Base-by-base conservation (phyloP, 2,113 vertebrate species). In the Esox niger region DNA sequence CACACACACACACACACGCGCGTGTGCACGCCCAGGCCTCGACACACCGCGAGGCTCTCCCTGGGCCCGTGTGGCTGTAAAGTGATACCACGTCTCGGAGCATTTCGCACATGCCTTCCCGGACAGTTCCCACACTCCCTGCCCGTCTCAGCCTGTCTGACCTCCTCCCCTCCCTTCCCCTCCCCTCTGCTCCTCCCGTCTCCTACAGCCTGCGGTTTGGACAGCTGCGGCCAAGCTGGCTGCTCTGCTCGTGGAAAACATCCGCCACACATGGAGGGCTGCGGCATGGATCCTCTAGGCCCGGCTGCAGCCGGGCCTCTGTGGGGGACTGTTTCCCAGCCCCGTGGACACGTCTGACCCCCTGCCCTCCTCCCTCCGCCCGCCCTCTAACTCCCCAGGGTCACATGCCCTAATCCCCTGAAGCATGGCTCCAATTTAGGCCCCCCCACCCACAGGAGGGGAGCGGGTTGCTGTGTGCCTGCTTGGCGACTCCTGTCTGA, bases 371-470 rank as follows among this genome's bases (percentile, higher is more conserved):
- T 31, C 46, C 54, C 4, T 38, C 32, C 71, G 29, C 69, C 31
- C 38, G 31, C 20, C 64, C 43, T 64, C 70, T 71, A 69, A 65
- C 57, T 77, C 49, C 71, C 81, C 88, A 91, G 90, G 89, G 89
- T 86, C 55, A n/a, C 63, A 27, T 20, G 86, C 89, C 38, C 89
- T 91, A 93, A 94, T 93, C 92, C 84, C 38, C 90, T 90, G 85
- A 90, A 93, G 91, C 93, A 93, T 93, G 93, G 89, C 93, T 94
- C 88, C 89, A 93, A 94, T 95, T 94, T 93, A 90, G 90, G 89
- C 79, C 80, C 86, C 76, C 77, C 80, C 71, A 77, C 81, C 81
- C 81, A 86, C 66, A 78, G 82, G 84, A 80, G 76, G 75, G 75
- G 81, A 79, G 80, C 56, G 75, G 75, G 80, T 84, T 83, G 71